Base-by-base conservation (phyloP, 2,797 vertebrate species). In the Nyctalus aviator region DNA sequence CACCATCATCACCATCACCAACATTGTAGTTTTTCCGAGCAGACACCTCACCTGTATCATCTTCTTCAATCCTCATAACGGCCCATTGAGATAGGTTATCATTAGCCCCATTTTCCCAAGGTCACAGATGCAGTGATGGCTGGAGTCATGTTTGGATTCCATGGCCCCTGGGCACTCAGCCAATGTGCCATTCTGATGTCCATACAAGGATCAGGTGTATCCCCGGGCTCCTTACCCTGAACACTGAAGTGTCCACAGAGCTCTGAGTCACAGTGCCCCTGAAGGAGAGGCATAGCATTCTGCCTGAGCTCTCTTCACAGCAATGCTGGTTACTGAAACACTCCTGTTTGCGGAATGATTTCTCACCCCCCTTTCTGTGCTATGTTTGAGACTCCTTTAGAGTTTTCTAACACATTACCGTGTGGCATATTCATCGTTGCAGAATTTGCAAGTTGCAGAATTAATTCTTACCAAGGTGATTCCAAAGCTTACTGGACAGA, bases 401-500 rank as follows among this genome's bases (percentile, higher is more conserved):
- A 94, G 55, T 25, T 87, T 90, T 91, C 46, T 83, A 64, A 20
- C 68, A 59, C 68, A 35, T 78, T 87, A n/a, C 44, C 57, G 14
- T 91, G 20, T 95, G 91, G 41, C 71, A 94, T 27, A 41, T 23
- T 66, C 78, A 55, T 18, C 37, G 21, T 53, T 69, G 18, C 57
- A 83, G 71, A 88, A 84, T 83, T 79, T 94, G 21, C 27, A 75
- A 66, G 44, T 59, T 59, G 57, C 41, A 69, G 53, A 85, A 87
- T 83, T 73, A 92, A 41, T 93, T 41, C 5, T 78, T 32, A 90
- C 46, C 27, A 53, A 44, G 35, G 62, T 89, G 23, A 64, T 90
- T 68, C 89, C 69, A 85, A 94, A 96, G 46, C 27, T 35, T 41
- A 53, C 18, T 7, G 64, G 35, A 84, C 21, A 77, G 91, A 88